Evolutionary conservation across 2,113 vertebrate species (phyloP).

Genomic region (Sardina pilchardus): DNA sequence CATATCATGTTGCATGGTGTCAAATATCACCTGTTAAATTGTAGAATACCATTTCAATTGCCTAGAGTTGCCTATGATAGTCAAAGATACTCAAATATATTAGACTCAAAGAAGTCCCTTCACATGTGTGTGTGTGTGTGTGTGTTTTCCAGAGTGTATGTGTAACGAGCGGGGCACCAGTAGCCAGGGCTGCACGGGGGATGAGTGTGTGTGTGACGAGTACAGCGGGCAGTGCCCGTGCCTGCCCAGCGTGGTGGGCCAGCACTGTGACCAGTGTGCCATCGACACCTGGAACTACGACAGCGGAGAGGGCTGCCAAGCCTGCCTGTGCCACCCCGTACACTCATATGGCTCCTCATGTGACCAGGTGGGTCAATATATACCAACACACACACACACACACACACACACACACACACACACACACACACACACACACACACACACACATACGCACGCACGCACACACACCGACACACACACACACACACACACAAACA

Average conservation of each 20-base stretch:
- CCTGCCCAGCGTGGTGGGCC: slow-evolving; percentile 82
- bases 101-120: too few species aligned
- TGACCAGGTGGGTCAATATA: slow-evolving; percentile 71
- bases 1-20: too few species aligned
- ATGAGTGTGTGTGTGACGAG: slow-evolving; percentile 80
- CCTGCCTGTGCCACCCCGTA: slow-evolving; percentile 75
- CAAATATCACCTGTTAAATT: too few species aligned
- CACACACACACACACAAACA: not conserved
- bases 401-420: slow-evolving; percentile 2
- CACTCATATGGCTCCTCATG: slow-evolving; percentile 82
- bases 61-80: too few species aligned
- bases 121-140: not conserved
- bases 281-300: slow-evolving; percentile 84
- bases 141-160: slow-evolving; percentile 74
- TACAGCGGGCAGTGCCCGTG: slow-evolving; percentile 84
- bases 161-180: slow-evolving; percentile 81
- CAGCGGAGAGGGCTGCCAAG: slow-evolving; percentile 80
- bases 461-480: not conserved
- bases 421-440: not conserved
- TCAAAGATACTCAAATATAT: too few species aligned
- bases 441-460: not conserved
- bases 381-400: slow-evolving; percentile 14
- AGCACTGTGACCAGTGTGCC: slow-evolving; percentile 85
- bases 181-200: slow-evolving; percentile 69
- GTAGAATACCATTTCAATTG: too few species aligned